Conservation (phyloP, 2,113 vertebrate species). For the Pionites leucogaster region DNA sequence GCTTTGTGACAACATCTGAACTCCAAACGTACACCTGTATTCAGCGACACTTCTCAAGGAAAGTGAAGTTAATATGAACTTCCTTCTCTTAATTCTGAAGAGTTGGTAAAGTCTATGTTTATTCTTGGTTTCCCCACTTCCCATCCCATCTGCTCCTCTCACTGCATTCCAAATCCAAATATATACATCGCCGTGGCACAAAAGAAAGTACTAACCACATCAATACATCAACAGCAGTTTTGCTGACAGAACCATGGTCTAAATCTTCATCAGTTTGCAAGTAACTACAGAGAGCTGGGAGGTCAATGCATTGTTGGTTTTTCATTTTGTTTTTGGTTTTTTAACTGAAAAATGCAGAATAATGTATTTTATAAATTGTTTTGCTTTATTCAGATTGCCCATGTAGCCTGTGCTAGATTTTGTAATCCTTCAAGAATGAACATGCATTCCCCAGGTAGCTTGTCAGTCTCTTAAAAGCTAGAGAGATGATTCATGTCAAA, state of each 20-base stretch:
- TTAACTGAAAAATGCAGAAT: neutral
- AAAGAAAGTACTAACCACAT: neutral
- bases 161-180: neutral
- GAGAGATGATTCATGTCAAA: constrained; percentile 3
- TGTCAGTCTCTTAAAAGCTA: neutral
- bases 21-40: neutral
- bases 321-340: neutral
- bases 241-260: neutral
- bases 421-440: neutral
- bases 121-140: neutral
- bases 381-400: neutral
- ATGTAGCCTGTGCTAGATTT: neutral
- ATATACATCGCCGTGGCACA: neutral
- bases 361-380: neutral
- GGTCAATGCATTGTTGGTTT: neutral
- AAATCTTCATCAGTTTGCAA: neutral
- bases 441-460: neutral
- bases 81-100: neutral
- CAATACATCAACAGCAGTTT: neutral
- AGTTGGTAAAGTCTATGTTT: neutral
- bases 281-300: neutral
- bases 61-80: neutral
- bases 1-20: neutral
- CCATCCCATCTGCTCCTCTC: neutral
- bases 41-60: neutral